Evolutionary conservation across 2,113 vertebrate species (phyloP).

Genomic region (Struthio camelus): DNA sequence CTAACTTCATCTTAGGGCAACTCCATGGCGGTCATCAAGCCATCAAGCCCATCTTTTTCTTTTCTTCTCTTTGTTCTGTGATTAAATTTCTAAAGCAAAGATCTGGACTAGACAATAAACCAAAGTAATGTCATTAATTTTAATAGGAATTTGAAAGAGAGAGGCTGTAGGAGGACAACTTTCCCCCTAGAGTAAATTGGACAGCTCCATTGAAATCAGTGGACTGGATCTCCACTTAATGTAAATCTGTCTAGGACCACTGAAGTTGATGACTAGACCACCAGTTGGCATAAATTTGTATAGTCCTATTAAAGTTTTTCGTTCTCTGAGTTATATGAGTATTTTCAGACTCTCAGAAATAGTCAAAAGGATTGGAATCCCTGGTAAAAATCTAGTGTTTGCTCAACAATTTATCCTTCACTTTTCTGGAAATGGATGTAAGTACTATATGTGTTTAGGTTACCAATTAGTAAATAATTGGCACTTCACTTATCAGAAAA

Average conservation of each 20-base stretch:
- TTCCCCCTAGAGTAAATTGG: not conserved
- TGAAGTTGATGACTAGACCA: not conserved
- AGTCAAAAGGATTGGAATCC: not conserved
- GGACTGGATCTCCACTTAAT: not conserved
- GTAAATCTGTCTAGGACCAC: not conserved
- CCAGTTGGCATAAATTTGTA: not conserved
- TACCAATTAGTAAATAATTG: constrained; percentile 9
- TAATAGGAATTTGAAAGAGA: not conserved
- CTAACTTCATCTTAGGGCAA: not conserved
- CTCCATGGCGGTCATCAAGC: not conserved
- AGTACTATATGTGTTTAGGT: not conserved
- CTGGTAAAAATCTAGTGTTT: not conserved
- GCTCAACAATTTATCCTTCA: not conserved
- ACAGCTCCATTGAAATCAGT: not conserved
- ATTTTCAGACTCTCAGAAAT: not conserved
- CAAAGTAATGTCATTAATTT: not conserved
- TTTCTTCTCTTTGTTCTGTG: not conserved
- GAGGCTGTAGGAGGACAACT: not conserved
- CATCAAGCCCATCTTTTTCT: not conserved
- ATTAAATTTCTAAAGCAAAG: not conserved
- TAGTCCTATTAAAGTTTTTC: not conserved
- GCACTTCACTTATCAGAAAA: constrained; percentile 20
- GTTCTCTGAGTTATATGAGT: not conserved
- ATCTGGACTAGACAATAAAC: no score
- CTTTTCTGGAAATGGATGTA: not conserved